Evolutionary conservation across 2,888 invertebrate species (phyloP).

Genomic region (Macrostomum cliftonense): DNA sequence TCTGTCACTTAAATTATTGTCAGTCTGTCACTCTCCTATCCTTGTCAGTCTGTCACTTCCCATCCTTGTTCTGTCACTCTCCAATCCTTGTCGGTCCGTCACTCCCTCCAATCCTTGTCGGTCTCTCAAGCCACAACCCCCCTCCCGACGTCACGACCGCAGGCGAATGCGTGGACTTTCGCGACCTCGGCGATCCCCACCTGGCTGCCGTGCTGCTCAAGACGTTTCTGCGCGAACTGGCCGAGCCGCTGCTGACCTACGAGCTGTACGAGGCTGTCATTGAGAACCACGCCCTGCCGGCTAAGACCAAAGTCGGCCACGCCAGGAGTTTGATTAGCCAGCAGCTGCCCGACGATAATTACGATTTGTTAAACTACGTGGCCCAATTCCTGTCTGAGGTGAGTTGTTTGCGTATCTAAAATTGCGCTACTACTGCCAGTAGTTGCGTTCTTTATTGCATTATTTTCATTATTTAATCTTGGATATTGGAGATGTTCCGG

Average conservation of each 20-base stretch:
- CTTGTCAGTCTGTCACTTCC: no score
- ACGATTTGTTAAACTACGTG: constrained; percentile 65
- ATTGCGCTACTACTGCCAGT: no score
- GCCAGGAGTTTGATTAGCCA: constrained; percentile 72
- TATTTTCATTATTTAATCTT: no score
- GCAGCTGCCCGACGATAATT: constrained; percentile 76
- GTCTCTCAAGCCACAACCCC: no score
- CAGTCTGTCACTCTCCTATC: no score
- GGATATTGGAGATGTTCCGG: no score
- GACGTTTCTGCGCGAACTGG: constrained; percentile 69
- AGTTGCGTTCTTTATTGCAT: no score
- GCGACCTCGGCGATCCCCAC: constrained; percentile 51
- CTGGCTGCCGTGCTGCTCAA: constrained; percentile 83
- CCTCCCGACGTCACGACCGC: no score
- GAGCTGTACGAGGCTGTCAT: constrained; percentile 54
- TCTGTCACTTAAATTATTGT: no score
- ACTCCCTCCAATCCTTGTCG: no score
- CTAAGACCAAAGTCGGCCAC: constrained; percentile 59
- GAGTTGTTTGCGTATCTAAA: constrained; percentile 13
- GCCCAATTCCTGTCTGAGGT: constrained; percentile 80
- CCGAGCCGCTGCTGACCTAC: constrained; percentile 76
- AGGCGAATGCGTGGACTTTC: constrained; percentile 53
- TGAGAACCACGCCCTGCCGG: constrained; percentile 41
- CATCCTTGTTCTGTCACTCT: no score
- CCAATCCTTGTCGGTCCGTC: no score